Evolutionary conservation across 1,140 invertebrate genomes (phyloP).

Genomic region (Pseudobourletiella spinata): DNA sequence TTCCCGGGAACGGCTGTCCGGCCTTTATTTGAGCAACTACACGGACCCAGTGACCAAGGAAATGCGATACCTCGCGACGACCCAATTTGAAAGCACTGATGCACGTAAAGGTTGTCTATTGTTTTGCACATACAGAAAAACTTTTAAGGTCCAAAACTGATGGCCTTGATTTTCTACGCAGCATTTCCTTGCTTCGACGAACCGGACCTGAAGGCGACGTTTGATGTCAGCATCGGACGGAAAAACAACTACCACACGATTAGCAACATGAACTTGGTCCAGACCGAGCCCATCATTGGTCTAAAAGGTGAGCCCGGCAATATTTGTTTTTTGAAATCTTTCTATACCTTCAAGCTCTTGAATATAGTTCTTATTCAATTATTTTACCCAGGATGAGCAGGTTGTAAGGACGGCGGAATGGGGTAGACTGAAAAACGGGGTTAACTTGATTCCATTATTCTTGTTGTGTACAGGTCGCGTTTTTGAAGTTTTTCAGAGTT

Average conservation of each 20-base stretch:
- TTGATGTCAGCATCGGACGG: conserved; percentile 16
- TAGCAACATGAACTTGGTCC: conserved; percentile 5
- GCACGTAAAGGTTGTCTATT: neutral
- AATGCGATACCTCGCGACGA: conserved; percentile 1
- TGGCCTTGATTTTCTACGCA: neutral
- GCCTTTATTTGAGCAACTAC: conserved; percentile 4
- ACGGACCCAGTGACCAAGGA: neutral
- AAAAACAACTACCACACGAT: conserved; percentile 6
- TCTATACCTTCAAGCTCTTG: no score
- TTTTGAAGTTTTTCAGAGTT: no score
- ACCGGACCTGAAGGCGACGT: conserved; percentile 11
- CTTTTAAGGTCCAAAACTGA: neutral
- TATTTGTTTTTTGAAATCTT: no score
- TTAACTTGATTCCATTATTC: no score
- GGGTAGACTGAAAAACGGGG: no score
- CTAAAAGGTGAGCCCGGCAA: neutral
- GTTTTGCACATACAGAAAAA: neutral
- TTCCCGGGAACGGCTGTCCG: neutral
- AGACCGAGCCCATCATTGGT: neutral
- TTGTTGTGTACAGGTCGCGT: no score
- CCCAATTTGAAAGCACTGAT: conserved; percentile 5
- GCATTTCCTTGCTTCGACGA: conserved; percentile 25
- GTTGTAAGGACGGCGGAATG: no score
- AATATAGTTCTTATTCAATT: neutral
- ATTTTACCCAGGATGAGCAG: neutral